A percentile compares a stretch with the other conserved stretches of the same genome.
These are phyloP conservation scores for Hydropsyche betteni DNA, from an alignment of 2,888 invertebrate genomes.

Conservation along the genomic window DNA sequence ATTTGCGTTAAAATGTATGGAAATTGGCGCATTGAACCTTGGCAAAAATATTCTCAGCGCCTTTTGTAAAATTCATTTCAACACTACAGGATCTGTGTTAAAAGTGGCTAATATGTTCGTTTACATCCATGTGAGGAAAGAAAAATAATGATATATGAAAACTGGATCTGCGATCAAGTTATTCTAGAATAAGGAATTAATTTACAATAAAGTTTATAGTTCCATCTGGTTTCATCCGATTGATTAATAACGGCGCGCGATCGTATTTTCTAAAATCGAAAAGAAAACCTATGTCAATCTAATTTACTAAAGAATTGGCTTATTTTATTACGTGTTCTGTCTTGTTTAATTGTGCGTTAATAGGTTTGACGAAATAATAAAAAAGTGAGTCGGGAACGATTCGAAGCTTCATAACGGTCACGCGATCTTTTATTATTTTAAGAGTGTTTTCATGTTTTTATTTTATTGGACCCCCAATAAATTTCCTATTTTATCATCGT, in stretches of 20 bases:
- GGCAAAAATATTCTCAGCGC: too few species aligned
- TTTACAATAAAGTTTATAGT: conserved; percentile 30
- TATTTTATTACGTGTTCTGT: conserved; percentile 17
- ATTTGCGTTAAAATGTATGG: too few species aligned
- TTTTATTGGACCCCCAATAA: conserved; percentile 34
- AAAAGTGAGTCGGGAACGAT: background rate
- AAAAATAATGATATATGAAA: conserved; percentile 10
- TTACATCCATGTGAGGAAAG: conserved; percentile 3
- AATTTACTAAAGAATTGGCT: background rate
- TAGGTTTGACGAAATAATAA: conserved; percentile 17
- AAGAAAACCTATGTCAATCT: too few species aligned
- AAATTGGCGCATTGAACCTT: too few species aligned
- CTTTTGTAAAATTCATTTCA: too few species aligned
- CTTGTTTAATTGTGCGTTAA: conserved; percentile 18
- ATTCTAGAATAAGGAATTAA: conserved; percentile 25
- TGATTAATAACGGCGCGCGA: conserved; percentile 1
- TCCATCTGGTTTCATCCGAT: conserved; percentile 11
- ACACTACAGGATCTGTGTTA: too few species aligned
- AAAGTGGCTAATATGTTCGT: conserved; percentile 4
- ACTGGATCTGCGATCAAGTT: conserved; percentile 20
- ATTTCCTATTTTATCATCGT: conserved; percentile 34
- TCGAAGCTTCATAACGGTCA: conserved; percentile 9
- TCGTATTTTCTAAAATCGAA: background rate
- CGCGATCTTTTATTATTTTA: conserved; percentile 29
- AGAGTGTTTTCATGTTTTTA: conserved; percentile 35